Conservation (phyloP, 2,797 vertebrate species). For the Chaetodon trifasciatus region DNA sequence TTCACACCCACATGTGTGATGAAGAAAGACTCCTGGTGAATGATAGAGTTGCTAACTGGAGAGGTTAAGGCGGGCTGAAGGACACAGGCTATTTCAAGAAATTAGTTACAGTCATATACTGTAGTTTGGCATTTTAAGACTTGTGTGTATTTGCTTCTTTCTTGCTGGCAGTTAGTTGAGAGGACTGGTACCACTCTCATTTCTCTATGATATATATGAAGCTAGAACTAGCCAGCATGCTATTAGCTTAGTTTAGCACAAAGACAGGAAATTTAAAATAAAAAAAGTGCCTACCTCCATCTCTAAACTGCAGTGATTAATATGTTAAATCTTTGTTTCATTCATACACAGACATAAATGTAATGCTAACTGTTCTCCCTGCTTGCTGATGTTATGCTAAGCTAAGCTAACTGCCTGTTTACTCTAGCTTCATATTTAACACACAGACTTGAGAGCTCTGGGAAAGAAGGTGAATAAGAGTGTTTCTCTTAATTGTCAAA, state of each 20-base stretch:
- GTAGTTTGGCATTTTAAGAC: neutral
- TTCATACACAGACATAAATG: neutral
- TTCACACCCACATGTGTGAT: neutral
- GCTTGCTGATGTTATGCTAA: too few relatives aligned
- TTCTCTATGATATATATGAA: neutral
- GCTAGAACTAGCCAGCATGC: neutral
- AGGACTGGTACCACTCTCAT: neutral
- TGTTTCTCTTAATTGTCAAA: neutral
- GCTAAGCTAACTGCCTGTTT: neutral
- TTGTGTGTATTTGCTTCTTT: neutral
- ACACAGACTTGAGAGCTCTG: neutral
- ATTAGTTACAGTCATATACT: too few relatives aligned
- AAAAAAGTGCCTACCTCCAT: neutral
- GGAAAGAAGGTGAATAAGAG: neutral
- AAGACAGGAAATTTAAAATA: neutral
- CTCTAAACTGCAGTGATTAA: neutral
- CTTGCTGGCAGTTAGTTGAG: neutral
- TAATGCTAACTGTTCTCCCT: too few relatives aligned
- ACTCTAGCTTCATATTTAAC: neutral
- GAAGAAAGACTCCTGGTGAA: neutral
- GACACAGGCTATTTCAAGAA: neutral
- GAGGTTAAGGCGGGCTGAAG: neutral
- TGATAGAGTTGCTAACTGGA: too few relatives aligned
- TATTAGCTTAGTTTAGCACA: neutral
- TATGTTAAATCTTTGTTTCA: too few relatives aligned